Percentiles rank a stretch among this genome's conserved stretches.
Conservation (phyloP, 1,140 invertebrate genomes). For the Lepidurus packardi region DNA sequence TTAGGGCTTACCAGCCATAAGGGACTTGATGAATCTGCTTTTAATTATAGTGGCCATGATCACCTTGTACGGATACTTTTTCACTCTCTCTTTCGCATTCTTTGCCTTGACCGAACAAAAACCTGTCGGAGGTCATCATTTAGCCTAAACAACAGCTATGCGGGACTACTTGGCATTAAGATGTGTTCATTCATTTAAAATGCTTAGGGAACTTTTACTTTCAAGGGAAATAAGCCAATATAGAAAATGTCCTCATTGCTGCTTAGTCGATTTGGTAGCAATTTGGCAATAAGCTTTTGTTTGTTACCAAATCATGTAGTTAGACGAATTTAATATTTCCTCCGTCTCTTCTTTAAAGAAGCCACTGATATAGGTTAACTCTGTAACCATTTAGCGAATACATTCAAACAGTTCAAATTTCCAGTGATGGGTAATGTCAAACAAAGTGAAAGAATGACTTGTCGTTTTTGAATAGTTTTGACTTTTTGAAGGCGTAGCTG, state of each 20-base stretch:
- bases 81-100: slow-evolving; percentile 21
- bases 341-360: no score
- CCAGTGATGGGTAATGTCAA: no score
- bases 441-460: no score
- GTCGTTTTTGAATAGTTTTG: no score
- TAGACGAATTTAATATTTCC: no score
- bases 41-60: not conserved
- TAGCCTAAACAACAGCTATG: slow-evolving; percentile 7
- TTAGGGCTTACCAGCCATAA: not conserved
- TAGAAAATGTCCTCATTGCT: not conserved
- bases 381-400: no score
- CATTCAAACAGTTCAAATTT: no score
- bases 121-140: slow-evolving; percentile 17
- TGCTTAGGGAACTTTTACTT: slow-evolving; percentile 6
- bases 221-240: not conserved
- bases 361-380: no score
- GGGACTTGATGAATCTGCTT: slow-evolving; percentile 12
- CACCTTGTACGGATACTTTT: not conserved
- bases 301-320: not conserved
- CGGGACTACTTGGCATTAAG: not conserved
- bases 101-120: slow-evolving; percentile 8
- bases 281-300: not conserved
- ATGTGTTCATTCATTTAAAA: not conserved
- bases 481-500: no score
- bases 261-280: not conserved